Evolutionary conservation across 2,113 vertebrate species (phyloP).

Genomic region (Nibea coibor): DNA sequence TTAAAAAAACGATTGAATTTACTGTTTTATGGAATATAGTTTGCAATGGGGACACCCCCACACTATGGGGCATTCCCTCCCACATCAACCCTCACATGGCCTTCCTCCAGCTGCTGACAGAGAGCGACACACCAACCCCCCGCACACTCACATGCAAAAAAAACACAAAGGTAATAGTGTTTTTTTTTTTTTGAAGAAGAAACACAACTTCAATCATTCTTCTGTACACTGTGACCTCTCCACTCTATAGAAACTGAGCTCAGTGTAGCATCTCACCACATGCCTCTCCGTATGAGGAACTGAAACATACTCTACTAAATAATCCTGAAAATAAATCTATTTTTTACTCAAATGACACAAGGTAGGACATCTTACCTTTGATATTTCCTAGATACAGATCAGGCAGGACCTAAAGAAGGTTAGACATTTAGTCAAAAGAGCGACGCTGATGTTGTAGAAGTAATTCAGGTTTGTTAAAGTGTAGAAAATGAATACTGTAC

Average conservation of each 20-base stretch:
- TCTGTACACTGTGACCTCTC: constrained; percentile 40
- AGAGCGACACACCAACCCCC: background rate
- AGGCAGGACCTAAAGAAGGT: constrained; percentile 86
- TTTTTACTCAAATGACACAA: constrained; percentile 27
- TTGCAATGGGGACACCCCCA: constrained; percentile 63
- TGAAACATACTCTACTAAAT: constrained; percentile 73
- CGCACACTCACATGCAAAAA: constrained; percentile 8
- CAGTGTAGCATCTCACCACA: constrained; percentile 79
- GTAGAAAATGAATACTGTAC: constrained; percentile 39
- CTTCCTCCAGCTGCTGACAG: constrained; percentile 58
- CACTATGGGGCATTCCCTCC: constrained; percentile 63
- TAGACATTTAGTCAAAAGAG: background rate
- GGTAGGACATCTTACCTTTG: constrained; percentile 52
- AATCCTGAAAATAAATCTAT: constrained; percentile 61
- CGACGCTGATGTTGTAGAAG: background rate
- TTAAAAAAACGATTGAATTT: constrained; percentile 4
- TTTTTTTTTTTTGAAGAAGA: constrained; percentile 25
- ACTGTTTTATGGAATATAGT: constrained; percentile 44
- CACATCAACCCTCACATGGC: constrained; percentile 19
- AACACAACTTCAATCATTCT: constrained; percentile 9
- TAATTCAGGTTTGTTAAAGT: background rate
- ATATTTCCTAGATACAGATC: constrained; percentile 84
- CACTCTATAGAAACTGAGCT: constrained; percentile 77
- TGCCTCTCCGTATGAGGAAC: constrained; percentile 71
- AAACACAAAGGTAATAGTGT: constrained; percentile 5